These are phyloP conservation scores for Harpegnathos saltator DNA, from an alignment of 1,140 invertebrate genomes.

Conservation along the genomic window DNA sequence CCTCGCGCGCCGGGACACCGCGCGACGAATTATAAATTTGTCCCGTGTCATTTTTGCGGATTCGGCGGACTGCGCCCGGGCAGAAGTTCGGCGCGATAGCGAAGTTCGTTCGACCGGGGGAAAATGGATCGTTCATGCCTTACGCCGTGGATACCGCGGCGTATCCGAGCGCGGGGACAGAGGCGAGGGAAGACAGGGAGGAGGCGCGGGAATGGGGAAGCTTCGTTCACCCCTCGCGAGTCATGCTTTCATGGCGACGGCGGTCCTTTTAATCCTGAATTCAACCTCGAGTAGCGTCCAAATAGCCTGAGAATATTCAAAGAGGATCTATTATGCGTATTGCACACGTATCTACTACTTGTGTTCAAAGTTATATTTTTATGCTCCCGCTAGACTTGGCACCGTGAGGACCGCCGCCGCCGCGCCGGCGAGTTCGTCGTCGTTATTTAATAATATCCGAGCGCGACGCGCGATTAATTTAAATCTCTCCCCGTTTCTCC, in stretches of 20 bases:
- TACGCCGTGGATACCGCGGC: background rate
- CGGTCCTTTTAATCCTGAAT: constrained; percentile 23
- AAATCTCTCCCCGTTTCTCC: background rate
- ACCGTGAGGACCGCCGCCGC: background rate
- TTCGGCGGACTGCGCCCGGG: background rate
- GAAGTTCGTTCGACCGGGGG: constrained; percentile 1
- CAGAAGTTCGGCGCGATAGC: constrained; percentile 19
- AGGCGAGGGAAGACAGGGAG: too few species aligned
- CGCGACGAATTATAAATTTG: constrained; percentile 22
- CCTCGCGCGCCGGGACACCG: background rate
- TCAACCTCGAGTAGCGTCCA: background rate
- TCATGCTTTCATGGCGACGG: constrained; percentile 7
- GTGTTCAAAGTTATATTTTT: too few species aligned
- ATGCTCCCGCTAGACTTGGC: too few species aligned
- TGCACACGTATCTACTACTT: too few species aligned
- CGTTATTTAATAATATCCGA: background rate
- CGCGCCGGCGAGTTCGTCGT: background rate
- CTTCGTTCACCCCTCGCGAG: background rate
- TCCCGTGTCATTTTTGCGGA: constrained; percentile 35
- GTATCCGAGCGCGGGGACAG: background rate
- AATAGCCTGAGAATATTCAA: background rate
- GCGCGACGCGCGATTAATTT: constrained; percentile 2
- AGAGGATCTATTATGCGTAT: background rate
- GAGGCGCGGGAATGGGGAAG: background rate
- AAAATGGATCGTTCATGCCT: background rate